Evolutionary conservation across 1,140 invertebrate genomes (phyloP), one percentile per base, ranked within the genome.

Genomic region (Hormaphis cornu): DNA sequence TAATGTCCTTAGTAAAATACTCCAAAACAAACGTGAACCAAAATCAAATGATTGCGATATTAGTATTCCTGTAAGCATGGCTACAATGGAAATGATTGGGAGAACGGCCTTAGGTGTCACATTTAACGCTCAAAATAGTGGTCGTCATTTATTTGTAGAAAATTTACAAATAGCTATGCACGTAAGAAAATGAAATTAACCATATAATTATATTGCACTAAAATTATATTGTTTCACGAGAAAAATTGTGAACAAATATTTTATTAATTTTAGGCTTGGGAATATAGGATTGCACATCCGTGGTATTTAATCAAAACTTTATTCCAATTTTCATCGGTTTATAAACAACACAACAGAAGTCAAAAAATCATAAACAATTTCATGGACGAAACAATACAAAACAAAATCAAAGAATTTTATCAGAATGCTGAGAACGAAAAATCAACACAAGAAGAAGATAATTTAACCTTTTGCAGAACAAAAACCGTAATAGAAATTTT

Each of bases 331-430:
- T 66, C 61, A 2, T 20, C 44, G 5, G 26, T 66, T 18, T 24
- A 50, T 9, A 1, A 66, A 30, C 22, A 35, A 66, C 61, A 66
- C 10, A 14, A 66, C 24, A 5, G 26, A 48, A 22, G 44, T 50
- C 61, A 66, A 48, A 66, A 66, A 48, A 50, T 66, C 42, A 66
- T 66, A 16, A 66, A 50, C n/a, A 44, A 66, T 16, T 66, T 66
- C 7, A 66, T 28, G 2, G 61, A 66, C 14, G 28, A 66, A 22
- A 66, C 50, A 50, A 66, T 66, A 22, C 48, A 46, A 2, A 20
- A 48, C 48, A 66, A 66, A 33, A 30, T 48, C 16, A 24, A 66
- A 4, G 42, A 66, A 50, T 22, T 48, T 22, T 14, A 20, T 1
- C 8, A 33, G 50, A 33, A 66, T 33, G 6, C 26, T 0, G 14